Evolutionary conservation across 2,113 vertebrate genomes (phyloP).

Genomic region (Myxocyprinus asiaticus): DNA sequence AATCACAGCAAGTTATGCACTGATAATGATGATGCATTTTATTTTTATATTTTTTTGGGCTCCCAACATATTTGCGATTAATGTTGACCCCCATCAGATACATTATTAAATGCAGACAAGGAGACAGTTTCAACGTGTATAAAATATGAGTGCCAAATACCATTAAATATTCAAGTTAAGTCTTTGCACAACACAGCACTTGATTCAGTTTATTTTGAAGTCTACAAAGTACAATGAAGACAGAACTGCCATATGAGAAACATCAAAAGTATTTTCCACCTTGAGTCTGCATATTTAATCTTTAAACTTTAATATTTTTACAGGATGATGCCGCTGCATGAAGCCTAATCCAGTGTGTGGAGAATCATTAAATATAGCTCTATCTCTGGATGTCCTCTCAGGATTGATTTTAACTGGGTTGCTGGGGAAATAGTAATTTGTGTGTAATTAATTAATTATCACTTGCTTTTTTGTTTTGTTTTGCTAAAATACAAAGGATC

Average conservation of each 20-base stretch:
- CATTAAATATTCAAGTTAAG: too few species aligned
- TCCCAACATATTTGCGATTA: too few species aligned
- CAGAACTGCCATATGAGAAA: neutral
- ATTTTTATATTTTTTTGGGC: too few species aligned
- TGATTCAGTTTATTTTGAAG: neutral
- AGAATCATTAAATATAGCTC: neutral
- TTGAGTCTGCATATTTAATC: constrained; percentile 8
- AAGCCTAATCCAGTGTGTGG: constrained; percentile 1
- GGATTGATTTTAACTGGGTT: constrained; percentile 2
- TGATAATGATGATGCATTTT: too few species aligned
- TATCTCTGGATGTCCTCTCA: constrained; percentile 12
- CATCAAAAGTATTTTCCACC: neutral
- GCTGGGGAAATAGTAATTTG: neutral
- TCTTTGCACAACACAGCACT: too few species aligned
- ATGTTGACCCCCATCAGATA: too few species aligned
- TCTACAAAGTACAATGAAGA: neutral
- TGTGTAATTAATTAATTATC: neutral
- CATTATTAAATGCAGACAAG: too few species aligned
- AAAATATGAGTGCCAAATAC: too few species aligned
- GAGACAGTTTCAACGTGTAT: too few species aligned
- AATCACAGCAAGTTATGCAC: too few species aligned
- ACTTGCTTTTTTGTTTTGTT: neutral
- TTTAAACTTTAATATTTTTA: constrained; percentile 14
- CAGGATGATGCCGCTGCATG: constrained; percentile 15
- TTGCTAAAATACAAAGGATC: too few species aligned